Evolutionary conservation across 2,113 vertebrate genomes (phyloP).

Genomic region (Urocolius indicus): DNA sequence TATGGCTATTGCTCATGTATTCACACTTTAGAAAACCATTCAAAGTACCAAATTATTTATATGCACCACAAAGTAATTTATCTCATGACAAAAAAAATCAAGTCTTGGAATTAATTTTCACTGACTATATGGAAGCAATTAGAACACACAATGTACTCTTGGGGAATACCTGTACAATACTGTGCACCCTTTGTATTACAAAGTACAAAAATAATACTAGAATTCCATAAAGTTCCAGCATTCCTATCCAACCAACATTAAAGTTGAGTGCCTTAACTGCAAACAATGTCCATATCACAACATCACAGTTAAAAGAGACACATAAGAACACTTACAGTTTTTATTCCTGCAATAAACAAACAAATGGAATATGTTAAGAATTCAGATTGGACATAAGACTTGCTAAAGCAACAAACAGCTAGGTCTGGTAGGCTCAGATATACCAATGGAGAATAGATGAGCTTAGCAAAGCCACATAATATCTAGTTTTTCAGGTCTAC

Average conservation of each 20-base stretch:
- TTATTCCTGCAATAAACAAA: background rate
- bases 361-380: background rate
- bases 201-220: background rate
- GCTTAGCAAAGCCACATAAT: slow-evolving; percentile 17
- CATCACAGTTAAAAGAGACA: background rate
- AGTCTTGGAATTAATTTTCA: background rate
- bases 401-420: background rate
- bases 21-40: background rate
- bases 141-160: background rate
- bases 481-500: slow-evolving; percentile 10
- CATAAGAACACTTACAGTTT: background rate
- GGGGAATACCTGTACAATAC: background rate
- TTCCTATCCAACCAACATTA: background rate
- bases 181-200: background rate
- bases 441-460: background rate
- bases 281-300: background rate
- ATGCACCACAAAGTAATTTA: background rate
- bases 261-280: background rate
- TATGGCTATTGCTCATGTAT: background rate
- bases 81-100: background rate
- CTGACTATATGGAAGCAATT: background rate
- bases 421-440: background rate
- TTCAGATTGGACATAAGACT: background rate
- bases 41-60: background rate
- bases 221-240: slow-evolving; percentile 6